Evolutionary conservation across 2,888 invertebrate genomes (phyloP).

Genomic region (Gryllus longicercus): DNA sequence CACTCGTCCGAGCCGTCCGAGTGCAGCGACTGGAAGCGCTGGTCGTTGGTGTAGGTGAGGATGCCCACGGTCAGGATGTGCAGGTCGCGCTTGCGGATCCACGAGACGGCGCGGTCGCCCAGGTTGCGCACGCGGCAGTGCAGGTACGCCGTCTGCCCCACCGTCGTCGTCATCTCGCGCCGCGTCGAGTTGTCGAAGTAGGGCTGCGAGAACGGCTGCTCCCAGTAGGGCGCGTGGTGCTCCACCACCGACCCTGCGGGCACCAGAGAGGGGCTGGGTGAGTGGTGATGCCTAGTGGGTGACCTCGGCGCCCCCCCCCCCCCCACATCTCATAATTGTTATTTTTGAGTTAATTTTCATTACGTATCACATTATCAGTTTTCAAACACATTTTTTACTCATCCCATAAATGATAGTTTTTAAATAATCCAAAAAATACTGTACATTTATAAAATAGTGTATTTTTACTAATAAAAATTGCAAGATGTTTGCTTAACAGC

Average conservation of each 20-base stretch:
- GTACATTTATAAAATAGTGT: no score
- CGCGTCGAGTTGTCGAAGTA: slow-evolving; percentile 86
- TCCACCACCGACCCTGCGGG: slow-evolving; percentile 39
- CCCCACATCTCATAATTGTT: no score
- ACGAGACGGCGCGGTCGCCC: slow-evolving; percentile 84
- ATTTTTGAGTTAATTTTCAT: no score
- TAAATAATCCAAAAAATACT: no score
- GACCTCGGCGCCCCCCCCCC: neutral
- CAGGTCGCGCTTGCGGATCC: slow-evolving; percentile 79
- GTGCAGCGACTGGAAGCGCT: slow-evolving; percentile 67
- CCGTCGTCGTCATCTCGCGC: slow-evolving; percentile 79
- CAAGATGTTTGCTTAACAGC: no score
- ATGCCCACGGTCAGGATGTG: slow-evolving; percentile 72
- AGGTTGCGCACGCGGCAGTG: slow-evolving; percentile 83
- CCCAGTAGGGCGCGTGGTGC: slow-evolving; percentile 45
- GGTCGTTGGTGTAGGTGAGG: slow-evolving; percentile 70
- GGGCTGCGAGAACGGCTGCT: slow-evolving; percentile 77
- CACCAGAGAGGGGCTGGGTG: no score
- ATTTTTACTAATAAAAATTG: no score
- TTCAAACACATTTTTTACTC: no score
- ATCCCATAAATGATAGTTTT: no score
- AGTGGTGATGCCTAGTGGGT: neutral
- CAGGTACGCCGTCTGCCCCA: slow-evolving; percentile 80
- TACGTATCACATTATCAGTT: no score
- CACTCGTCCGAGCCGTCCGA: slow-evolving; percentile 69